Evolutionary conservation across 2,888 invertebrate species (phyloP).

Genomic region (Spilarctia lutea): DNA sequence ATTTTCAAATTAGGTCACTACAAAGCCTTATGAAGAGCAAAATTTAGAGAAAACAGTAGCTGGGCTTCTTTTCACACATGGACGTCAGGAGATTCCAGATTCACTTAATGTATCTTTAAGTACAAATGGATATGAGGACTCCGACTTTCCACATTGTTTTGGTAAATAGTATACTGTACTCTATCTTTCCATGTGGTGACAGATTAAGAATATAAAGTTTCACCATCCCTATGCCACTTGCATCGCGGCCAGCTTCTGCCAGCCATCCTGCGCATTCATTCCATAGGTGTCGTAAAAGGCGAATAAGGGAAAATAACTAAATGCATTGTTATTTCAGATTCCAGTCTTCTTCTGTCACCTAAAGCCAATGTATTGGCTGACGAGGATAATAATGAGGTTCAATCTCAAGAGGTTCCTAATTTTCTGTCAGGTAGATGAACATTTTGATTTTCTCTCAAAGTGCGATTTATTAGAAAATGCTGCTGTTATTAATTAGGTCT

Average conservation of each 20-base stretch:
- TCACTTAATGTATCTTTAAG: constrained; percentile 73
- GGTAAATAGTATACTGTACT: constrained; percentile 51
- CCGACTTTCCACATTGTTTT: constrained; percentile 71
- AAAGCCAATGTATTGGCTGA: constrained; percentile 69
- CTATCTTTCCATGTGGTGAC: no score
- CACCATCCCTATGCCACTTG: background rate
- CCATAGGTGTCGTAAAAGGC: no score
- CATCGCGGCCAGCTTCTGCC: no score
- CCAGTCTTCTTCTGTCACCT: constrained; percentile 76
- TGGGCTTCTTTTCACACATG: constrained; percentile 70
- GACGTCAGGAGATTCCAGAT: constrained; percentile 66
- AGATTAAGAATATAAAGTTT: no score
- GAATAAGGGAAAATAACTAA: no score
- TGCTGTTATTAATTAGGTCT: background rate
- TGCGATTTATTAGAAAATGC: background rate
- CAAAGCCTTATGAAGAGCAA: constrained; percentile 47
- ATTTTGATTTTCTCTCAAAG: background rate
- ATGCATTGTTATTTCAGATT: constrained; percentile 61
- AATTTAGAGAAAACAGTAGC: constrained; percentile 55
- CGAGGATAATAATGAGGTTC: constrained; percentile 56
- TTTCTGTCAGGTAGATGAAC: constrained; percentile 71
- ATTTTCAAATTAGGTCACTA: constrained; percentile 17
- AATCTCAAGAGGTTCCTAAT: constrained; percentile 73
- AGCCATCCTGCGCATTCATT: no score
- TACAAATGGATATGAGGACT: constrained; percentile 73